Evolutionary conservation across 2,113 vertebrate genomes (phyloP).

Genomic region (Lontra canadensis): DNA sequence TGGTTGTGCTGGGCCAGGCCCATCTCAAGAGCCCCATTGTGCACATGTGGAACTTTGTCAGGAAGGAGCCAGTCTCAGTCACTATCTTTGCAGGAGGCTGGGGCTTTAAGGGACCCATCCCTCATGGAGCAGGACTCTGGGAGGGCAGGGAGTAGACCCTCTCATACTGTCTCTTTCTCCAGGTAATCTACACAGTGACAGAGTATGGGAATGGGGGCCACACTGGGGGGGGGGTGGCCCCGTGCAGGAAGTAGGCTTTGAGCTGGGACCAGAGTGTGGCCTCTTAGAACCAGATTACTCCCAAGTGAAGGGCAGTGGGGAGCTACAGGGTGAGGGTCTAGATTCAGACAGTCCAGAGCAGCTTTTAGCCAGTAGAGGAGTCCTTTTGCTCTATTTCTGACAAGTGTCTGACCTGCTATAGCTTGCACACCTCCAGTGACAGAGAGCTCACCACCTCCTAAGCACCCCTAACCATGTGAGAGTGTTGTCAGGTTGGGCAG

Average conservation of each 20-base stretch:
- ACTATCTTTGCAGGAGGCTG: neutral
- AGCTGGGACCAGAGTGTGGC: neutral
- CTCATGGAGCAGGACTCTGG: neutral
- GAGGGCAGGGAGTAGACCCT: neutral
- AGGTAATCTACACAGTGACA: neutral
- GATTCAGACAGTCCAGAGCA: neutral
- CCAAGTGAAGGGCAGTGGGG: neutral
- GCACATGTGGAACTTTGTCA: neutral
- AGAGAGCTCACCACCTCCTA: neutral
- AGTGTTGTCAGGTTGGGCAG: neutral
- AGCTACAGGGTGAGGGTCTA: neutral
- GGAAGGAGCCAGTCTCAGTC: accelerated
- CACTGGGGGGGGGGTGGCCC: neutral
- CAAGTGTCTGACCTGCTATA: neutral
- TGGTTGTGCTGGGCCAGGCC: no score
- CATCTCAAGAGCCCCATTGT: neutral
- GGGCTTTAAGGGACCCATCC: neutral
- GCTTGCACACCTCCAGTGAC: neutral
- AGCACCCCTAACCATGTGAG: neutral
- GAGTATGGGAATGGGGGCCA: neutral
- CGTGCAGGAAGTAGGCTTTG: neutral
- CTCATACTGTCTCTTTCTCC: neutral
- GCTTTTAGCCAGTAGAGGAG: neutral
- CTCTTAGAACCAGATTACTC: neutral
- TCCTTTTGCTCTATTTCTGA: neutral